Evolutionary conservation across 1,140 invertebrate species (phyloP).

Genomic region (Augochlora pura): DNA sequence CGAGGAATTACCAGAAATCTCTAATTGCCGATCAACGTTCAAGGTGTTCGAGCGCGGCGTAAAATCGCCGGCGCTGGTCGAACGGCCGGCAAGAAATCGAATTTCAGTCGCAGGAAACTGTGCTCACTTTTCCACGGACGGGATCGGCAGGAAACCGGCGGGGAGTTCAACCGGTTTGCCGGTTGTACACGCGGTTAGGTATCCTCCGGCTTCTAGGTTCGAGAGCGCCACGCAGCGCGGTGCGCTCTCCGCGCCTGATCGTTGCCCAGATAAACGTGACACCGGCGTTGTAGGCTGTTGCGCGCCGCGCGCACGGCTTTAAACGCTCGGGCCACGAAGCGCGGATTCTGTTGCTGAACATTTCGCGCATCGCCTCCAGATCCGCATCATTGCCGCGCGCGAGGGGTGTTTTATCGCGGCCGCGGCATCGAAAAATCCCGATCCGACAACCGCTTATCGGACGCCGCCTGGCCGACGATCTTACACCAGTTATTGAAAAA

Average conservation of each 20-base stretch:
- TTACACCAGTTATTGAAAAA: conserved; percentile 30
- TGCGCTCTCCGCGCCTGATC: conserved; percentile 54
- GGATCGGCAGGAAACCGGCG: conserved; percentile 37
- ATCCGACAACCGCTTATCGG: conserved; percentile 37
- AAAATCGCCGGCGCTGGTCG: background rate
- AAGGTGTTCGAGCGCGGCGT: background rate
- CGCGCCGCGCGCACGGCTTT: conserved; percentile 38
- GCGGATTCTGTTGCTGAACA: conserved; percentile 51
- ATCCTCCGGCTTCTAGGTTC: background rate
- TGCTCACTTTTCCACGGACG: conserved; percentile 22
- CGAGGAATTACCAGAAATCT: too few species aligned
- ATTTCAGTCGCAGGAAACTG: conserved; percentile 14
- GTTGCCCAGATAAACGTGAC: conserved; percentile 56
- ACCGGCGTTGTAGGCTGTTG: conserved; percentile 39
- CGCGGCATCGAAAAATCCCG: conserved; percentile 51
- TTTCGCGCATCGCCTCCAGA: conserved; percentile 62
- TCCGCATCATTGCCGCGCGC: conserved; percentile 56
- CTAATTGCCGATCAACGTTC: too few species aligned
- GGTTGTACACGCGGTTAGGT: conserved; percentile 34
- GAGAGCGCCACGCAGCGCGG: conserved; percentile 50
- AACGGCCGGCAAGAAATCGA: background rate
- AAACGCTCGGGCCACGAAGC: conserved; percentile 53
- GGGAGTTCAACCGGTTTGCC: conserved; percentile 52
- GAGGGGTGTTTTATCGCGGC: conserved; percentile 51
- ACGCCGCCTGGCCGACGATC: conserved; percentile 12